phyloP scores from a whole-genome alignment of 2,797 vertebrate species.

The Pangasius djambal region DNA sequence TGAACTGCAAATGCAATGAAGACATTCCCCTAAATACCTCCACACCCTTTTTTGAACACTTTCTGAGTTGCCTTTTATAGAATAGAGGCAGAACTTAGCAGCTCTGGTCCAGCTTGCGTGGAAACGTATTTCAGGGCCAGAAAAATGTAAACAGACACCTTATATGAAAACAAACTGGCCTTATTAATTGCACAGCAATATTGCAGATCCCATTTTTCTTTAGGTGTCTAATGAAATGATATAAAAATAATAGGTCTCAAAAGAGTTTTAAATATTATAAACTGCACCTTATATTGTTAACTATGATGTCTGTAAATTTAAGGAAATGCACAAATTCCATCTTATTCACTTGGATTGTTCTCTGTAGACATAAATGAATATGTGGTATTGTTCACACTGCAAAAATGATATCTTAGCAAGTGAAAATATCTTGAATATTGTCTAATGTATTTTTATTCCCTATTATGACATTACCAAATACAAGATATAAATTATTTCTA shows the following conservation, averaged over 20 bases:
- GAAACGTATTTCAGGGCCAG: neutral
- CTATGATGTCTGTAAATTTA: neutral
- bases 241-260: neutral
- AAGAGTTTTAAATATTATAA: neutral
- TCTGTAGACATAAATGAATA: neutral
- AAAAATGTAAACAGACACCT: neutral
- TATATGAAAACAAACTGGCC: neutral
- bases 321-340: neutral
- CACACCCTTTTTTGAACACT: neutral
- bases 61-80: neutral
- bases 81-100: neutral
- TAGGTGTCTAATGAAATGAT: neutral
- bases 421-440: slow-evolving; percentile 1
- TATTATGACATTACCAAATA: neutral
- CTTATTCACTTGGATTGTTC: neutral
- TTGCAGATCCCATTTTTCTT: neutral
- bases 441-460: neutral
- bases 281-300: neutral
- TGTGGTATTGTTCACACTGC: neutral
- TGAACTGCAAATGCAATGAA: slow-evolving; percentile 32
- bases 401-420: neutral
- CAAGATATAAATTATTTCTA: neutral
- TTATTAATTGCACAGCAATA: neutral
- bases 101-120: neutral
- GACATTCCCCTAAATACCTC: neutral